phyloP scores from a whole-genome alignment of 1,140 invertebrate species.

The Conus betulinus region DNA sequence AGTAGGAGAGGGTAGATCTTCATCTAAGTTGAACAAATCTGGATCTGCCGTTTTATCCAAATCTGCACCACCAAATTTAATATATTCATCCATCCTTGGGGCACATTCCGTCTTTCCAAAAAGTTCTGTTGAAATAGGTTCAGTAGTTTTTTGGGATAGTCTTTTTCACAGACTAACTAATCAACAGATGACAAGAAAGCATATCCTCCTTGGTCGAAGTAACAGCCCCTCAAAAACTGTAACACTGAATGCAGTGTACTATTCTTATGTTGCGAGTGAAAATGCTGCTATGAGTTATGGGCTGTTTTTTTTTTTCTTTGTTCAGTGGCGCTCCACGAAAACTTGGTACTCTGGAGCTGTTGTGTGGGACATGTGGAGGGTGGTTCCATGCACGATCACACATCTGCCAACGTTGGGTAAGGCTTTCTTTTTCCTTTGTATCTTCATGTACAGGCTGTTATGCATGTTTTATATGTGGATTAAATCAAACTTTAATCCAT shows the following conservation, averaged over 20 bases:
- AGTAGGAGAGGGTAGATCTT: too few species aligned
- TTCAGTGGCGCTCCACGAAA: constrained; percentile 93
- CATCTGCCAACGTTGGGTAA: constrained; percentile 12
- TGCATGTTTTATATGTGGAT: background rate
- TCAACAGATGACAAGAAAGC: too few species aligned
- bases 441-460: background rate
- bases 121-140: too few species aligned
- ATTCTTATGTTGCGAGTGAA: background rate
- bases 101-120: too few species aligned
- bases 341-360: constrained; percentile 90
- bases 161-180: too few species aligned
- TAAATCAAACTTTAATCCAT: background rate
- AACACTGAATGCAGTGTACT: background rate
- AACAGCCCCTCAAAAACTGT: background rate
- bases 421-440: constrained; percentile 2
- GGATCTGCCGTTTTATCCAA: too few species aligned
- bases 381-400: constrained; percentile 91
- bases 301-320: constrained; percentile 46
- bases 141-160: too few species aligned
- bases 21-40: too few species aligned
- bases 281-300: too few species aligned
- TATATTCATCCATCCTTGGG: too few species aligned
- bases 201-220: background rate
- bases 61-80: background rate
- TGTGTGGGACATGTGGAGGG: constrained; percentile 91